Evolutionary conservation across 35 echinoderm and acorn worm genomes (phyloP), one percentile per base, ranked within the genome.

Genomic region (Patiria miniata): DNA sequence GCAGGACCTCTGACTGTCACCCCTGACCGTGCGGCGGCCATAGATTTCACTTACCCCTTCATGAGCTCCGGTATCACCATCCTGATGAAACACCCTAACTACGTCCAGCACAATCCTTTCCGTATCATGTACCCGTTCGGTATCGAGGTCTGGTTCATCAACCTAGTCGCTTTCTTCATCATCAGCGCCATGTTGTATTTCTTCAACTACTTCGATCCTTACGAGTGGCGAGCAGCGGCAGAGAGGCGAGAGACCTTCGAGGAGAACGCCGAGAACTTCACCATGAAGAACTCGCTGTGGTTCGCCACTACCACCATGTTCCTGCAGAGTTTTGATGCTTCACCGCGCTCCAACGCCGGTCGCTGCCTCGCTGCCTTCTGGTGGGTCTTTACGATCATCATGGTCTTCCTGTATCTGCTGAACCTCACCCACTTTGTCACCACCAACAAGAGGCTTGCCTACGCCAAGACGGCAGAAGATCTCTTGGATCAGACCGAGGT

Each of bases 21-120:
- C 1, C 81, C 87, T 1, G 92, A 98, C 50, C 88, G 95, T 77
- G 88, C 93, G 39, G 29, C 32, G 23, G 92, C 86, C 22, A 89
- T 98, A 1, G 95, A 98, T 26, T 98, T 98, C 86, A 94, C 92
- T 51, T 94, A 94, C 32, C 93, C 95, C 8, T 98, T 94, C 86
- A 94, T 94, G 95, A 91, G 91, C 39, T 88, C 91, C 22, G 92
- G 92, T 59, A 89, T 98, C 47, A 91, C 93, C 39, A 84, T 98
- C 36, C 82, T 98, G 33, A 82, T 98, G 55, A 94, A 98, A 55
- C 89, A 98, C 40, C 96, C 96, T 0, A 79, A 92, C 77, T 51
- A 18, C 1, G 92, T 98, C 56, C 60, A 94, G 34, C 85, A 98
- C 82, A 86, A 99, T 54, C 86, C 82, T 1, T 99, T 99, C 87